These are phyloP conservation scores for Corythoichthys intestinalis DNA, from an alignment of 2,113 vertebrate species.

Conservation along the genomic window DNA sequence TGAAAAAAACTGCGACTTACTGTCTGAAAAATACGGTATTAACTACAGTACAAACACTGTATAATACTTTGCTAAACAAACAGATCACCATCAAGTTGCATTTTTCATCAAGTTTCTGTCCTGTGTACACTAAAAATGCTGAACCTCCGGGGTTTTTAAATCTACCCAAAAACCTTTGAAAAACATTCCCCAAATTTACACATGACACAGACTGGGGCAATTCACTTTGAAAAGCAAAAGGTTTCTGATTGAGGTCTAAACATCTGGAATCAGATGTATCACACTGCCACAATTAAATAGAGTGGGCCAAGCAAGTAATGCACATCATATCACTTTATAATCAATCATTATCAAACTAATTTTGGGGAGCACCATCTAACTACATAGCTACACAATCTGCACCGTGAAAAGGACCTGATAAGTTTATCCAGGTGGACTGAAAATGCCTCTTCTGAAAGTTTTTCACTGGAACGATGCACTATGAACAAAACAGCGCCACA, in stretches of 20 bases:
- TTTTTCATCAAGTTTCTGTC: not conserved
- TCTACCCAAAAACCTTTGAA: not conserved
- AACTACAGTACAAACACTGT: too few species aligned
- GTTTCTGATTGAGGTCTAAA: not conserved
- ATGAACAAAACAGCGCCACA: not conserved
- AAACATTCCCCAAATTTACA: not conserved
- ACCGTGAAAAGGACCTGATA: not conserved
- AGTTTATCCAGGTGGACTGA: not conserved
- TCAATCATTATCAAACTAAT: not conserved
- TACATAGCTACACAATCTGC: not conserved
- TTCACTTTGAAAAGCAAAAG: conserved; percentile 7
- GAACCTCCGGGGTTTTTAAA: too few species aligned
- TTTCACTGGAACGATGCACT: not conserved
- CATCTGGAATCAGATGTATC: not conserved
- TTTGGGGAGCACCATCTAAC: not conserved
- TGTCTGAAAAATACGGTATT: too few species aligned
- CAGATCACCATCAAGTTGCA: not conserved
- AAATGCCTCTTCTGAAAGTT: not conserved
- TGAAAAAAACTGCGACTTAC: too few species aligned
- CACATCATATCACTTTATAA: not conserved
- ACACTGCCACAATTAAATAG: not conserved
- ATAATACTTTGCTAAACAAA: not conserved
- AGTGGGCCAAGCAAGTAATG: not conserved
- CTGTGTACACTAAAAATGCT: too few species aligned
- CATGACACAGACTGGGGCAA: not conserved